These are phyloP conservation scores for Epizoanthus stellaris DNA, from an alignment of 92 coral and sea anemone species.

Conservation along the genomic window DNA sequence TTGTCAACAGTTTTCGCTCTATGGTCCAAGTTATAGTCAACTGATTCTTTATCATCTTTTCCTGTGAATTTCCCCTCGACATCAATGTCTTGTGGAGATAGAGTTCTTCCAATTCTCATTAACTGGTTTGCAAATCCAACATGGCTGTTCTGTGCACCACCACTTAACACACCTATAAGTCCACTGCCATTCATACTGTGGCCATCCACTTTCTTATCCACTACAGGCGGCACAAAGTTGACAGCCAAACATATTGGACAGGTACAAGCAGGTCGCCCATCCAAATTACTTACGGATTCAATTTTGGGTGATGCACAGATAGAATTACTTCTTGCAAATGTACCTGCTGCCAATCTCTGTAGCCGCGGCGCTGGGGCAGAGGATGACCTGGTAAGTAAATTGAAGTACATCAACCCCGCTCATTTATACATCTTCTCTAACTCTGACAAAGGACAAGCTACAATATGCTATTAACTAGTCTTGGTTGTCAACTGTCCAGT, in stretches of 20 bases:
- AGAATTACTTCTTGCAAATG: constrained; percentile 20
- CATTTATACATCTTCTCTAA: too few species aligned
- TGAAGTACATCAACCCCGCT: too few species aligned
- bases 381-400: constrained; percentile 21
- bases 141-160: neutral
- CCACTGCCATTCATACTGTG: neutral
- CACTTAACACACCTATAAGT: neutral
- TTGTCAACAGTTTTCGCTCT: neutral
- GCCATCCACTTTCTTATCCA: neutral
- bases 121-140: neutral
- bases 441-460: too few species aligned
- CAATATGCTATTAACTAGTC: too few species aligned
- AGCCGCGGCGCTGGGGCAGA: constrained; percentile 22
- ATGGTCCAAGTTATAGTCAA: neutral
- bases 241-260: constrained; percentile 41
- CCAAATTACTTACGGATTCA: constrained; percentile 3
- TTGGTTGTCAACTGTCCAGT: too few species aligned
- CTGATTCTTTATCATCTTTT: neutral
- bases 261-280: neutral
- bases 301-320: constrained; percentile 15
- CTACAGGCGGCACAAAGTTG: constrained; percentile 9
- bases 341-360: neutral
- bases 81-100: neutral
- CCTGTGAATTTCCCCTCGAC: neutral
- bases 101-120: neutral